A percentile compares a stretch with the other conserved stretches of the same genome.
phyloP scores from a whole-genome alignment of 2,113 vertebrate genomes.

The Cynopterus brachyotis region DNA sequence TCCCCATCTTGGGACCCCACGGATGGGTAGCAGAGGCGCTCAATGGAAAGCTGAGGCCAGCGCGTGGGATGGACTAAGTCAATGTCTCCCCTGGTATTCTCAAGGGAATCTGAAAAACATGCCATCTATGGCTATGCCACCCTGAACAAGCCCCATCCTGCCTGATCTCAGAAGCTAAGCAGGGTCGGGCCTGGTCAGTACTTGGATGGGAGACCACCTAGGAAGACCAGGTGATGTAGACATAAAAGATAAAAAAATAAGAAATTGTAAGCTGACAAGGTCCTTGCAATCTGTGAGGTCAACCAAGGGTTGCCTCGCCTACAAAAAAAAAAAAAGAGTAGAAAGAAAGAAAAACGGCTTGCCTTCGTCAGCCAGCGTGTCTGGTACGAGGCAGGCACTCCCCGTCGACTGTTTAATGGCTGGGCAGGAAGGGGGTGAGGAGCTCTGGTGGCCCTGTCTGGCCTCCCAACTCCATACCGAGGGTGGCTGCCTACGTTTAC shows the following conservation, averaged over 20 bases:
- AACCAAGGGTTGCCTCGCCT: too few relatives aligned
- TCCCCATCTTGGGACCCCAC: background rate
- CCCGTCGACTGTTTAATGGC: background rate
- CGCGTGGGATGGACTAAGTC: background rate
- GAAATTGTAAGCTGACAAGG: too few relatives aligned
- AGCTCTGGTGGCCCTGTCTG: background rate
- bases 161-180: too few relatives aligned
- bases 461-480: accelerated
- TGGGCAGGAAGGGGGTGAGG: background rate
- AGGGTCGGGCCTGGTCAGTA: too few relatives aligned
- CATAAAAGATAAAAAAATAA: too few relatives aligned
- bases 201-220: too few relatives aligned
- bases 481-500: background rate
- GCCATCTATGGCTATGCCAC: too few relatives aligned
- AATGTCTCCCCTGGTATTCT: background rate
- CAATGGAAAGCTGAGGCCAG: background rate
- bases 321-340: too few relatives aligned
- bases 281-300: too few relatives aligned
- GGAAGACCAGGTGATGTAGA: too few relatives aligned
- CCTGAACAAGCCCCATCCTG: too few relatives aligned
- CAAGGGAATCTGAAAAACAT: background rate
- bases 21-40: background rate
- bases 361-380: background rate
- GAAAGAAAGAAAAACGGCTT: too few relatives aligned
- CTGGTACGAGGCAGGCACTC: accelerated